A percentile compares a stretch with the other conserved stretches of the same genome.
These are phyloP conservation scores for Anabacerthia variegaticeps DNA, from an alignment of 2,797 vertebrate species.

Conservation along the genomic window DNA sequence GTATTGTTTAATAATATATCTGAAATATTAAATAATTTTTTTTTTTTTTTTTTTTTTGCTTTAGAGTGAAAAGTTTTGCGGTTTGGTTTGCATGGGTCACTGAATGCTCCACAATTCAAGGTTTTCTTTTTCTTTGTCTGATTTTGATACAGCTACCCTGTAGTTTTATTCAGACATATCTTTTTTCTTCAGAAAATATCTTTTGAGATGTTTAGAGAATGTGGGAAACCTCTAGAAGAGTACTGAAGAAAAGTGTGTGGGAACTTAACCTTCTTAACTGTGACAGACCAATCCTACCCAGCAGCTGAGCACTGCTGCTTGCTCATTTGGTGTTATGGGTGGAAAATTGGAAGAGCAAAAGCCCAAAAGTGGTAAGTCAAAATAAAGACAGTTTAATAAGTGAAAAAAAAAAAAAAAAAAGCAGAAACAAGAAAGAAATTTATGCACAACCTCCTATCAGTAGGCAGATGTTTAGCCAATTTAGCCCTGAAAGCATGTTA, in stretches of 20 bases:
- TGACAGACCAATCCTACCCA: rapidly evolving
- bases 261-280: background rate
- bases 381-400: background rate
- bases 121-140: background rate
- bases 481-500: background rate
- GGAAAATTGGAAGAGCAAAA: background rate
- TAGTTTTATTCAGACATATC: background rate
- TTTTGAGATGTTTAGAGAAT: background rate
- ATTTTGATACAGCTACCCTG: background rate
- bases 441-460: background rate
- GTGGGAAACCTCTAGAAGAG: background rate
- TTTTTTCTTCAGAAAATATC: background rate
- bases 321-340: background rate
- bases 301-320: background rate
- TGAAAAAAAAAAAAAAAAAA: background rate
- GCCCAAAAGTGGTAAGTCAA: background rate
- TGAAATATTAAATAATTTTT: background rate
- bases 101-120: background rate
- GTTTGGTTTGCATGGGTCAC: background rate
- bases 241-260: rapidly evolving
- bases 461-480: background rate
- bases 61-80: background rate
- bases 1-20: background rate
- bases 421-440: background rate
- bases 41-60: background rate